Conservation (phyloP, 2,797 vertebrate genomes). For the Darevskia mixta region DNA sequence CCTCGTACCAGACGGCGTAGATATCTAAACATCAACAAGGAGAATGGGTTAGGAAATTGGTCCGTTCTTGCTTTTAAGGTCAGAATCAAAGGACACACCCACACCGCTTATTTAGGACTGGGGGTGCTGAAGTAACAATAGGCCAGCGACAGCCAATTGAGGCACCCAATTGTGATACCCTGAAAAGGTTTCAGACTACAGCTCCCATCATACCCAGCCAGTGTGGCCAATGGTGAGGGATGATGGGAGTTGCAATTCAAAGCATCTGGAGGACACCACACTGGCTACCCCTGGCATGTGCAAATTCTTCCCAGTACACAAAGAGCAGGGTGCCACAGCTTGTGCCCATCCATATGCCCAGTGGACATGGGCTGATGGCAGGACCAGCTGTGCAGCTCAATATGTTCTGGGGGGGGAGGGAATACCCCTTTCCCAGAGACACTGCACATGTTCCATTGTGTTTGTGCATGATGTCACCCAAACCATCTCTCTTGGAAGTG, state of each 20-base stretch:
- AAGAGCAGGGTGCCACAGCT: background rate
- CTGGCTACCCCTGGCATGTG: background rate
- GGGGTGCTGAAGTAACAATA: background rate
- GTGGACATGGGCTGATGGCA: background rate
- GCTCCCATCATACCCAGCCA: too few species aligned
- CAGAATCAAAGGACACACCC: background rate
- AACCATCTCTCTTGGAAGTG: too few species aligned
- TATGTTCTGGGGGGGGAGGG: background rate
- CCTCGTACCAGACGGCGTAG: conserved; percentile 48
- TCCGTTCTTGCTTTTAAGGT: background rate
- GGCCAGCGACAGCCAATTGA: too few species aligned
- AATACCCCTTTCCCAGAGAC: background rate
- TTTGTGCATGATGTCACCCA: background rate
- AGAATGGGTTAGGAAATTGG: background rate
- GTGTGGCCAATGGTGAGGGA: too few species aligned
- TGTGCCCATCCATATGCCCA: background rate
- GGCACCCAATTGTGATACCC: too few species aligned
- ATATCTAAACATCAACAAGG: conserved; percentile 30
- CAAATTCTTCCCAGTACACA: background rate
- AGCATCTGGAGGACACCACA: too few species aligned
- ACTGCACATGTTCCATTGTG: background rate
- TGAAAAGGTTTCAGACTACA: too few species aligned
- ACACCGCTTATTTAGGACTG: background rate
- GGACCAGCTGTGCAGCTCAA: background rate
- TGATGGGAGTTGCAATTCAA: too few species aligned